These are phyloP conservation scores for Tanaodytes sp. DNA, from an alignment of 2,888 invertebrate species.

Conservation along the genomic window DNA sequence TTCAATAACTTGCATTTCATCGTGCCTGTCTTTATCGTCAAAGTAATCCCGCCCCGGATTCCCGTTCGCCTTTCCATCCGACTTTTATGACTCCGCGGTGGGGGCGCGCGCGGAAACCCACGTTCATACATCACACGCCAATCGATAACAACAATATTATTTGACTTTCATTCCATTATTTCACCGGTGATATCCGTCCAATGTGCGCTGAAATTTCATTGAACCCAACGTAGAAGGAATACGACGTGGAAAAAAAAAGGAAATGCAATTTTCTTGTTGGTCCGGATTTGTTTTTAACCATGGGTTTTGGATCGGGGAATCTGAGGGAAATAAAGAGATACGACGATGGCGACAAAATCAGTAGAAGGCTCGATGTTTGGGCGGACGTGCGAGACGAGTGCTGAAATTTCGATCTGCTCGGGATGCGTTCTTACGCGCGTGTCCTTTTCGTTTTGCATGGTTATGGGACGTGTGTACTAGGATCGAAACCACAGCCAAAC, in stretches of 20 bases:
- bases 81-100: neutral
- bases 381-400: slow-evolving; percentile 65
- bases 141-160: too few relatives aligned
- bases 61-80: slow-evolving; percentile 14
- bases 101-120: too few relatives aligned
- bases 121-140: neutral
- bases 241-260: too few relatives aligned
- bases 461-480: slow-evolving; percentile 39
- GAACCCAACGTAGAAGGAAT: too few relatives aligned
- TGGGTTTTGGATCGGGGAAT: too few relatives aligned
- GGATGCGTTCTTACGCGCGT: slow-evolving; percentile 72
- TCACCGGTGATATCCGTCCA: too few relatives aligned
- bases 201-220: too few relatives aligned
- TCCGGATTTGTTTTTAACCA: too few relatives aligned
- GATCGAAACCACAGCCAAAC: slow-evolving; percentile 16
- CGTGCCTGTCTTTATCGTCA: slow-evolving; percentile 28
- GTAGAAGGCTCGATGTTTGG: slow-evolving; percentile 34
- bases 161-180: too few relatives aligned
- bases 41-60: slow-evolving; percentile 13
- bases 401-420: slow-evolving; percentile 57
- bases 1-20: slow-evolving; percentile 30
- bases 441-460: slow-evolving; percentile 64
- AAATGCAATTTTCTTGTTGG: too few relatives aligned
- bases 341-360: too few relatives aligned
- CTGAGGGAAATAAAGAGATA: too few relatives aligned